A percentile compares a stretch with the other conserved stretches of the same genome.
phyloP scores from a whole-genome alignment of 2,888 invertebrate species.

The Heteromurus nitidus region DNA sequence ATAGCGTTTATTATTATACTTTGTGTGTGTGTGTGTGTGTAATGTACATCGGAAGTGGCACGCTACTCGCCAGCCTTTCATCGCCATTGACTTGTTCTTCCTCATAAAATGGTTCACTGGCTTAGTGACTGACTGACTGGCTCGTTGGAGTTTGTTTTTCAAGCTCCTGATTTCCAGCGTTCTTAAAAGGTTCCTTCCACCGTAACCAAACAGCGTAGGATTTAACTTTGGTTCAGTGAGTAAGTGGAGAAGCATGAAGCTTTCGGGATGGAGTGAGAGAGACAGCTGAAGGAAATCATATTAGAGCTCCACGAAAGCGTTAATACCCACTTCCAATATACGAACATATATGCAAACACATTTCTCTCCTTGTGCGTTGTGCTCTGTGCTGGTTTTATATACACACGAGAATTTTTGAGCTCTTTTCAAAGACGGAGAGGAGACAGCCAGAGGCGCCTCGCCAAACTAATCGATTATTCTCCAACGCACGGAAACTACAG shows the following conservation, averaged over 20 bases:
- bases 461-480: conserved; percentile 52
- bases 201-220: background rate
- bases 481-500: conserved; percentile 8
- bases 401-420: background rate
- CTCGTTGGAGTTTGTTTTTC: conserved; percentile 29
- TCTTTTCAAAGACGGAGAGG: background rate
- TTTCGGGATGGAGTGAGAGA: too few species aligned
- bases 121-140: conserved; percentile 47
- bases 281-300: conserved; percentile 19
- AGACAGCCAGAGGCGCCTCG: conserved; percentile 10
- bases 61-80: too few species aligned
- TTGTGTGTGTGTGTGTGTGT: too few species aligned
- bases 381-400: background rate
- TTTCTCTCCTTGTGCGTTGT: background rate
- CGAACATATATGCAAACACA: conserved; percentile 7
- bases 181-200: conserved; percentile 22
- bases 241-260: background rate
- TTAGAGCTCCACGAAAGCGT: conserved; percentile 36
- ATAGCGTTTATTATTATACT: too few species aligned
- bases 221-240: conserved; percentile 5
- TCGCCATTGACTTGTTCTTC: conserved; percentile 52
- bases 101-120: conserved; percentile 51
- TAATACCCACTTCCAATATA: conserved; percentile 5
- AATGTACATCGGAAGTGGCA: too few species aligned
- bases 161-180: conserved; percentile 13